A percentile compares a stretch with the other conserved stretches of the same genome.
Conservation (phyloP, 35 echinoderm and acorn worm genomes). For the Chiridota heheva region DNA sequence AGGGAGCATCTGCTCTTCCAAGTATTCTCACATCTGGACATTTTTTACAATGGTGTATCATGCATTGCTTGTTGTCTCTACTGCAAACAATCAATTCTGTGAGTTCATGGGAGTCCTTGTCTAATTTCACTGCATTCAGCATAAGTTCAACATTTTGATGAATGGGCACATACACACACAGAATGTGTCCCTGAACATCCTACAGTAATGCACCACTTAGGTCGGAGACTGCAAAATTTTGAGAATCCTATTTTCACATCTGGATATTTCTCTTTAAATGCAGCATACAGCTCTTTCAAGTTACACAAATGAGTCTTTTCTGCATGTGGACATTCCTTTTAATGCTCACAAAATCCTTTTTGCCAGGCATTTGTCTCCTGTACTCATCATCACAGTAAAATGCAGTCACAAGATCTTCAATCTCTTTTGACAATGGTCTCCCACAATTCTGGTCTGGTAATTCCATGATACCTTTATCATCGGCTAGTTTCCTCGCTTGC, state of each 20-base stretch:
- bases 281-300: slow-evolving; percentile 1
- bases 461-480: neutral
- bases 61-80: no score
- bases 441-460: neutral
- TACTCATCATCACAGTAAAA: slow-evolving; percentile 23
- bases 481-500: no score
- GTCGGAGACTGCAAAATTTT: slow-evolving; percentile 7
- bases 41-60: neutral
- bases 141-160: slow-evolving; percentile 40
- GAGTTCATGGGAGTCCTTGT: neutral
- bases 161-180: slow-evolving; percentile 15
- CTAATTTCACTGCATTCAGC: neutral
- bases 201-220: slow-evolving; percentile 20
- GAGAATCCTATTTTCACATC: slow-evolving; percentile 9
- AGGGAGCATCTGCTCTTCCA: neutral
- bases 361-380: neutral
- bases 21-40: neutral
- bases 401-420: neutral
- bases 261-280: slow-evolving; percentile 19
- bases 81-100: neutral
- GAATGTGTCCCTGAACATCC: slow-evolving; percentile 6
- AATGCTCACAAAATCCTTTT: slow-evolving; percentile 6
- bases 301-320: neutral
- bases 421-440: neutral
- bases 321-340: neutral